Conservation (phyloP, 2,888 invertebrate species). For the Scaptodrosophila latifasciaeformis region DNA sequence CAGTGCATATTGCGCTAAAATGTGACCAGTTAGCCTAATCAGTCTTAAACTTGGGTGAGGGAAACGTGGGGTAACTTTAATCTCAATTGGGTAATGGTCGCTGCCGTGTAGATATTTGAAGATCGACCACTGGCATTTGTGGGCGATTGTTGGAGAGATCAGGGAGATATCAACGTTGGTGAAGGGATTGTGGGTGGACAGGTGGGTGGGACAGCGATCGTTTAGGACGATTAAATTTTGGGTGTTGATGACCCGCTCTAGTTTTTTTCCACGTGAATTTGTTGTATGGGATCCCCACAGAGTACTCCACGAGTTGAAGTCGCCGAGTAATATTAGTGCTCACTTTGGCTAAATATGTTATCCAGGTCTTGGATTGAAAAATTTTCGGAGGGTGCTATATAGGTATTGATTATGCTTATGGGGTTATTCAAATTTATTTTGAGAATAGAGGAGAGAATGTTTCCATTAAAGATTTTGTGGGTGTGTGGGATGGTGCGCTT, state of each 20-base stretch:
- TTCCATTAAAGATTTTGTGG: too few species aligned
- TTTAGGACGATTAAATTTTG: not conserved
- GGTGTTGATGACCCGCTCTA: not conserved
- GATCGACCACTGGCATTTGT: too few species aligned
- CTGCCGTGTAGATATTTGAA: too few species aligned
- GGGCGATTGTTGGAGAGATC: not conserved
- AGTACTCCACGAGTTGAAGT: conserved; percentile 4
- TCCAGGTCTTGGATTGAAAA: not conserved
- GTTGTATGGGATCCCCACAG: not conserved
- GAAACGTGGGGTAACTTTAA: not conserved
- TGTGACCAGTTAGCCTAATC: not conserved
- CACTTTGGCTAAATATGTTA: not conserved
- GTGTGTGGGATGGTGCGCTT: too few species aligned
- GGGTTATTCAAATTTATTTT: too few species aligned
- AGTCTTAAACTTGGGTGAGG: not conserved
- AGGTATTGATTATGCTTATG: too few species aligned
- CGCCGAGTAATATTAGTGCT: conserved; percentile 1
- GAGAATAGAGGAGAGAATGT: too few species aligned
- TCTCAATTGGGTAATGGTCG: not conserved
- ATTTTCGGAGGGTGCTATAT: not conserved
- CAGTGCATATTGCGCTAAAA: not conserved
- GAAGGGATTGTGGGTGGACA: not conserved
- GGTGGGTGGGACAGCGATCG: not conserved
- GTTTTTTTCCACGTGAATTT: not conserved
- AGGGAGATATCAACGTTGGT: not conserved